A percentile compares a stretch with the other conserved stretches of the same genome.
Conservation (phyloP, 2,797 vertebrate genomes). For the Podargus strigoides region DNA sequence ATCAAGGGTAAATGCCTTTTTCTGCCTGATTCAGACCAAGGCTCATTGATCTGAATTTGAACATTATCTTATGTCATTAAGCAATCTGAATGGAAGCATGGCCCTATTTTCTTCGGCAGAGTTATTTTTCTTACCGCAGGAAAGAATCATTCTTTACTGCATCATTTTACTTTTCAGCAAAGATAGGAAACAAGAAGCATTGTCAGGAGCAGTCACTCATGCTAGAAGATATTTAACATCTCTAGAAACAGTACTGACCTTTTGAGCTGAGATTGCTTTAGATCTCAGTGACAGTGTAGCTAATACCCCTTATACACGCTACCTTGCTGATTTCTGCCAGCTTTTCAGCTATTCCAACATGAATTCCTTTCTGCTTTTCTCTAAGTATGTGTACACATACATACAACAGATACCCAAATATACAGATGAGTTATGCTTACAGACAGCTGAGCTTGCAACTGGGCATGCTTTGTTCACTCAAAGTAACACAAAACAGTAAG, state of each 20-base stretch:
- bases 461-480: not conserved
- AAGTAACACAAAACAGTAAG: not conserved
- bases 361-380: not conserved
- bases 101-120: not conserved
- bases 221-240: not conserved
- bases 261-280: not conserved
- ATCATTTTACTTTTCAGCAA: not conserved
- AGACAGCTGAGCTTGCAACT: not conserved
- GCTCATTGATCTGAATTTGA: slow-evolving; percentile 4
- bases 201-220: not conserved
- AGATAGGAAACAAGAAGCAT: not conserved
- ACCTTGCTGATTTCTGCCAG: not conserved
- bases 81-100: not conserved
- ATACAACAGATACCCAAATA: not conserved
- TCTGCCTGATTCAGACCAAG: not conserved
- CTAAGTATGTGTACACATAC: accelerated
- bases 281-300: not conserved
- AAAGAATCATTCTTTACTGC: not conserved
- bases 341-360: not conserved
- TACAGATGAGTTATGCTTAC: not conserved
- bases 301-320: not conserved
- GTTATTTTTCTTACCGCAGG: not conserved
- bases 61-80: not conserved
- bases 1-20: not conserved
- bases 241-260: not conserved